Conservation (phyloP, 2,797 vertebrate species). For the Tragelaphus eurycerus region DNA sequence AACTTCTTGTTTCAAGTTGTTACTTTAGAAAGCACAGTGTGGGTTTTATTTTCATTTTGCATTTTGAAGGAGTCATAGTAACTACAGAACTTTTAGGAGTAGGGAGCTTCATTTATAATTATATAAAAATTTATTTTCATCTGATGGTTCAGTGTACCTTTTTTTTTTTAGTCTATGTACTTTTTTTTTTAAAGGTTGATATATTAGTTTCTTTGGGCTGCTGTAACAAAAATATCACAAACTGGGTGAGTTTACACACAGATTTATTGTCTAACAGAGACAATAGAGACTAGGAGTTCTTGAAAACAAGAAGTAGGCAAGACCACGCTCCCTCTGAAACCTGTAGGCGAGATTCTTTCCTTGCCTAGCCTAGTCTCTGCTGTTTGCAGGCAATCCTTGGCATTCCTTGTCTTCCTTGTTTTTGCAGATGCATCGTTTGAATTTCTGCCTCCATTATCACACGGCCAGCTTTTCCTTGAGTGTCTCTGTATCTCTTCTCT, state of each 20-base stretch:
- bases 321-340: neutral
- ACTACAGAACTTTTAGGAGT: neutral
- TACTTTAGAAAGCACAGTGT: neutral
- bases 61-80: constrained; percentile 21
- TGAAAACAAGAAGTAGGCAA: neutral
- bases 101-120: neutral
- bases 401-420: neutral
- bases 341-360: neutral
- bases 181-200: neutral
- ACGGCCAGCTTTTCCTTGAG: neutral
- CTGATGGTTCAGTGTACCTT: neutral
- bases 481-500: neutral
- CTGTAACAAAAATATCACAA: neutral
- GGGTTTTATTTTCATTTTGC: neutral
- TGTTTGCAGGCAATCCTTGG: neutral
- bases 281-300: neutral
- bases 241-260: neutral
- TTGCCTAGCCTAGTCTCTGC: neutral
- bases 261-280: neutral
- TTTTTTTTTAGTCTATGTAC: neutral
- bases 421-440: neutral
- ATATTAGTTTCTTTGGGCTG: neutral
- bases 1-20: constrained; percentile 9
- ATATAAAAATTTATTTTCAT: neutral
- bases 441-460: neutral